A percentile compares a stretch with the other conserved stretches of the same genome.
phyloP scores from a whole-genome alignment of 2,797 vertebrate species.

The Mus caroli region DNA sequence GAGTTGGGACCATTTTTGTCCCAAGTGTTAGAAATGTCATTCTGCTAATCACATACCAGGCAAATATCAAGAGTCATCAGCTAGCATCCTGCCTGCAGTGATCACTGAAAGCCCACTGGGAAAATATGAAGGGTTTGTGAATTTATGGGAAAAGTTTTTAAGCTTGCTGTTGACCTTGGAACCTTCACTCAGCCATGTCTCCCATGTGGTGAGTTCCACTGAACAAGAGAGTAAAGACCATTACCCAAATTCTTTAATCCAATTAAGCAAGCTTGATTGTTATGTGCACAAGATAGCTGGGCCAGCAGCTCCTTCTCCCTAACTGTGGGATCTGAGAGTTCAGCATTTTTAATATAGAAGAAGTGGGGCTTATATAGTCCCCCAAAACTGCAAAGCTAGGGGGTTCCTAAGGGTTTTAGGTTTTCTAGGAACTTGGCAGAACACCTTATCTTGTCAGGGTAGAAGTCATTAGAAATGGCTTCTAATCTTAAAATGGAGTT shows the following conservation, averaged over 20 bases:
- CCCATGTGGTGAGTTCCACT: too few species aligned
- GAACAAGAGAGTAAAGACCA: not conserved
- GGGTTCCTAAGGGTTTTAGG: not conserved
- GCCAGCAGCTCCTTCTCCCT: not conserved
- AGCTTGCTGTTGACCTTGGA: not conserved
- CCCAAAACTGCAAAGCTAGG: not conserved
- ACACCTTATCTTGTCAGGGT: not conserved
- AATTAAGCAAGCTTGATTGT: not conserved
- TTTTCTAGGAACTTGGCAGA: not conserved
- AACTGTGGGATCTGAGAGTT: not conserved
- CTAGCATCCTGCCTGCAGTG: not conserved
- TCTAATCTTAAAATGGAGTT: not conserved
- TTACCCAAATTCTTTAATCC: not conserved
- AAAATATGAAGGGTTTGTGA: slow-evolving; percentile 64
- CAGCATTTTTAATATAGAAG: not conserved
- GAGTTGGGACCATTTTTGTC: slow-evolving; percentile 50
- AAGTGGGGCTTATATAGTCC: not conserved
- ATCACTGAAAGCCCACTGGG: slow-evolving; percentile 63
- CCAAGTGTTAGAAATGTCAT: slow-evolving; percentile 71
- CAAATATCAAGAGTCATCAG: slow-evolving; percentile 74
- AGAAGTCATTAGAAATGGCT: not conserved
- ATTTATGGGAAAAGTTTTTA: slow-evolving; percentile 11
- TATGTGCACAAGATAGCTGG: not conserved
- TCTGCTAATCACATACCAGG: slow-evolving; percentile 76
- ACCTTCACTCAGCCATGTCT: not conserved